Conservation (phyloP, 2,113 vertebrate species). For the Apodemus speciosus region DNA sequence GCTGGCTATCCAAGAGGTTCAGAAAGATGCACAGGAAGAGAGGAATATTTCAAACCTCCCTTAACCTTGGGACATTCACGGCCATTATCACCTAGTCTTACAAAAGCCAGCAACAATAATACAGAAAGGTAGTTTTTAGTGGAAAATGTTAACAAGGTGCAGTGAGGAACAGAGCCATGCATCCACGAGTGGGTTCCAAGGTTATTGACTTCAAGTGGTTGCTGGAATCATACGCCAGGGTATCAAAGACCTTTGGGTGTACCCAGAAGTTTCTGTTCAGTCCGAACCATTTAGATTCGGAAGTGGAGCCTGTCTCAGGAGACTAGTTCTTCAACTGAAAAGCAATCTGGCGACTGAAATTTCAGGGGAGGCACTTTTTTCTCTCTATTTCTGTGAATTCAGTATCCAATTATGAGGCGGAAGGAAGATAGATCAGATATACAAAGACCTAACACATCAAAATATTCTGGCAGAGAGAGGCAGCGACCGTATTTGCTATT, state of each 20-base stretch:
- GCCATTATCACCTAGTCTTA: not conserved
- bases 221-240: not conserved
- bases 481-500: not conserved
- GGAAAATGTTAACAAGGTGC: conserved; percentile 26
- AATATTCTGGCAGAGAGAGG: not conserved
- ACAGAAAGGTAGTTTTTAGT: not conserved
- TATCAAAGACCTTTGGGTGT: not conserved
- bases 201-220: not conserved
- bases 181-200: not conserved
- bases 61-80: not conserved
- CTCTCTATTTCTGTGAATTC: conserved; percentile 5
- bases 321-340: not conserved
- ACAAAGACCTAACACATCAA: conserved; percentile 10
- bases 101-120: not conserved
- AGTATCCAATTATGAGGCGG: not conserved
- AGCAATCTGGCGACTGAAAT: not conserved
- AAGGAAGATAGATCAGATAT: conserved; percentile 25
- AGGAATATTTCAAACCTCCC: not conserved
- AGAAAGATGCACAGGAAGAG: not conserved
- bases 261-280: not conserved
- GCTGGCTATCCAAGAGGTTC: not conserved
- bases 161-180: not conserved
- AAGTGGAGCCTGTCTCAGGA: not conserved
- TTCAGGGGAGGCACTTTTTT: not conserved
- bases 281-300: not conserved